Evolutionary conservation across 2,888 invertebrate genomes (phyloP).

Genomic region (Pandemis cinnamomeana): DNA sequence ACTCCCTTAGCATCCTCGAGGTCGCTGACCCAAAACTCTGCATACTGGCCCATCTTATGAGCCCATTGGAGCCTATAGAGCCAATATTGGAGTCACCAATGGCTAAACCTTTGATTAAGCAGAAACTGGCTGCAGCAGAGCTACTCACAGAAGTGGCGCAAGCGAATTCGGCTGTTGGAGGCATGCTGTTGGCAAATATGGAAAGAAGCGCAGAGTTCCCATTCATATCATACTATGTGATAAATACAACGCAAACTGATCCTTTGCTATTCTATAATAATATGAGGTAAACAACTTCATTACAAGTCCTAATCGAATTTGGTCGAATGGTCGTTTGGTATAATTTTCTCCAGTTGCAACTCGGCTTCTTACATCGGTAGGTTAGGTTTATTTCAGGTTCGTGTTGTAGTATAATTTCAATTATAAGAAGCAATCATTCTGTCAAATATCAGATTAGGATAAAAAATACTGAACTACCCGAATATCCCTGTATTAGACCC

Average conservation of each 20-base stretch:
- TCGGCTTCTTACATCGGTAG: no score
- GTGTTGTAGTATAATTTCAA: no score
- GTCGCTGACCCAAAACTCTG: conserved; percentile 96
- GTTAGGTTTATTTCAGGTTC: no score
- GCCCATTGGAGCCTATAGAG: conserved; percentile 93
- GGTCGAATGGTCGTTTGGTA: no score
- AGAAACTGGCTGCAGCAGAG: conserved; percentile 91
- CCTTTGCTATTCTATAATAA: conserved; percentile 94
- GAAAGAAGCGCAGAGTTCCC: conserved; percentile 95
- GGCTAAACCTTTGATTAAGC: conserved; percentile 90
- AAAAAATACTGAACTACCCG: no score
- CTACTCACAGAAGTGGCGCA: conserved; percentile 89
- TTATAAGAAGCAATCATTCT: no score
- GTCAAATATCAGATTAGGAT: no score
- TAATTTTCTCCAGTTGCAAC: no score
- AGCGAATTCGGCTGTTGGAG: conserved; percentile 90
- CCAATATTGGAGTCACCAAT: conserved; percentile 94
- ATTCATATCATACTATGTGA: conserved; percentile 95
- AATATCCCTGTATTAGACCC: no score
- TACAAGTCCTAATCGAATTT: no score
- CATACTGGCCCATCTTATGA: conserved; percentile 95
- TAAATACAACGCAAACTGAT: conserved; percentile 94
- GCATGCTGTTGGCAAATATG: conserved; percentile 95
- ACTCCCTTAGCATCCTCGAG: conserved; percentile 90
- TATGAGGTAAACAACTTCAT: conserved; percentile 78